Percentiles rank a stretch among this genome's conserved stretches.
phyloP scores from a whole-genome alignment of 2,888 invertebrate genomes.

The Patella ulyssiponensis region DNA sequence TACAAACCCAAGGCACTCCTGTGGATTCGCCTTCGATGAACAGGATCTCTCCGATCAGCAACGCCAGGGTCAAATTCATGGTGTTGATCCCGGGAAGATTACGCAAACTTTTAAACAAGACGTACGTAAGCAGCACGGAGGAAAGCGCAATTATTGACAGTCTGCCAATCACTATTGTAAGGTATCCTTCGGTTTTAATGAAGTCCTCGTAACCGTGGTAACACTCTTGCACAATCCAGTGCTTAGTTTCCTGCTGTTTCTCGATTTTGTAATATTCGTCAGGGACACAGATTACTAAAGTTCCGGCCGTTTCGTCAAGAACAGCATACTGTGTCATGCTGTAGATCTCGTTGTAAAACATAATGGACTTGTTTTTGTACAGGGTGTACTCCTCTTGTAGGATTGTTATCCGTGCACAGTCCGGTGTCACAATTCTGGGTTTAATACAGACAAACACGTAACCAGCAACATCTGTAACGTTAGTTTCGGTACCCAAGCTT shows the following conservation, averaged over 20 bases:
- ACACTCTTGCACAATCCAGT: conserved; percentile 33
- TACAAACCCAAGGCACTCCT: conserved; percentile 67
- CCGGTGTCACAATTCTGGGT: conserved; percentile 49
- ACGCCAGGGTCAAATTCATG: conserved; percentile 67
- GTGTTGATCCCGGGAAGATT: conserved; percentile 71
- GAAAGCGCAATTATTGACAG: conserved; percentile 65
- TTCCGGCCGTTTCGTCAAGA: conserved; percentile 35
- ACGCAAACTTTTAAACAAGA: conserved; percentile 62
- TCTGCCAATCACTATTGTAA: conserved; percentile 55
- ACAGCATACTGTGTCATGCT: conserved; percentile 51
- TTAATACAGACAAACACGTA: conserved; percentile 59
- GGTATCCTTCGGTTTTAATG: conserved; percentile 49
- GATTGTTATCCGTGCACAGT: conserved; percentile 51
- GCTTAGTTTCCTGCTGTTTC: not conserved
- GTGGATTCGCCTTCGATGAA: conserved; percentile 54
- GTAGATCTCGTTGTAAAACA: conserved; percentile 46
- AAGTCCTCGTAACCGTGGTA: conserved; percentile 41
- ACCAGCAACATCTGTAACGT: conserved; percentile 34
- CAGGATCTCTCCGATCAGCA: conserved; percentile 66
- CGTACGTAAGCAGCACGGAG: conserved; percentile 67
- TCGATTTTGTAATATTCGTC: conserved; percentile 10
- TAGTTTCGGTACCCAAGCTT: conserved; percentile 42
- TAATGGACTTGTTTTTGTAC: conserved; percentile 45
- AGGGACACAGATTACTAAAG: conserved; percentile 53
- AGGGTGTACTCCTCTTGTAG: conserved; percentile 43